Evolutionary conservation across 2,888 invertebrate genomes (phyloP), one percentile per base, ranked within the genome.

Genomic region (Conus canariensis): DNA sequence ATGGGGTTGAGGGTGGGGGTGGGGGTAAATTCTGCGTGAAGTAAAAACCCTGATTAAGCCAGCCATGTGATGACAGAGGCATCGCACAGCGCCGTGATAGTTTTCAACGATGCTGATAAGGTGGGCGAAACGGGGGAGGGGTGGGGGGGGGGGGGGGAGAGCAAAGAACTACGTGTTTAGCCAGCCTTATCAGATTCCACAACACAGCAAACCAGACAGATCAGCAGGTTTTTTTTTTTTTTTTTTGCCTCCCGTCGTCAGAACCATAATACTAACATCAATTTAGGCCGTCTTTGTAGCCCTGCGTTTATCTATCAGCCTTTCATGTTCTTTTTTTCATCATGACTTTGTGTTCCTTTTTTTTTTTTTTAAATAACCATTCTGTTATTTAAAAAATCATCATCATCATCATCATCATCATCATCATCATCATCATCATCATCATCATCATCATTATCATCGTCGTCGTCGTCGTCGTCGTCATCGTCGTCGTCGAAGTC

Each of bases 401-500:
- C 74, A 74, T 74, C 74, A 16, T 74, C 74, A 74, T 74, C 74
- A 74, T 74, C 74, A 74, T 74, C 74, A 74, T 74, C n/a, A 74
- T 12, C 22, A 74, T 74, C 74, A 74, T 74, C 16, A 74, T 74
- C 74, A 74, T 74, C 74, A 74, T 74, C 74, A 74, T 74, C 74
- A 74, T 74, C 3, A 5, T 22, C 74, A 74, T 74, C 74, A 74
- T 74, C 70, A 70, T 70, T n/a, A 70, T 70, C 70, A 70, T 70
- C 70, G 22, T 22, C 70, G 19, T 70, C 70, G 22, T 70, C 70
- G 19, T 70, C 25, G 19, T 22, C 74, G 19, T 74, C 74, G 19
- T 19, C 70, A 7, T n/a, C 19, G n/a, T n/a, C 19, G n/a, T 22
- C 74, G 19, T 74, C 74, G 19, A 12, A 9, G 22, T 70, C 70